Evolutionary conservation across 1,140 invertebrate species (phyloP), one percentile per base, ranked within the genome.

Genomic region (Hydropsyche tenuis): DNA sequence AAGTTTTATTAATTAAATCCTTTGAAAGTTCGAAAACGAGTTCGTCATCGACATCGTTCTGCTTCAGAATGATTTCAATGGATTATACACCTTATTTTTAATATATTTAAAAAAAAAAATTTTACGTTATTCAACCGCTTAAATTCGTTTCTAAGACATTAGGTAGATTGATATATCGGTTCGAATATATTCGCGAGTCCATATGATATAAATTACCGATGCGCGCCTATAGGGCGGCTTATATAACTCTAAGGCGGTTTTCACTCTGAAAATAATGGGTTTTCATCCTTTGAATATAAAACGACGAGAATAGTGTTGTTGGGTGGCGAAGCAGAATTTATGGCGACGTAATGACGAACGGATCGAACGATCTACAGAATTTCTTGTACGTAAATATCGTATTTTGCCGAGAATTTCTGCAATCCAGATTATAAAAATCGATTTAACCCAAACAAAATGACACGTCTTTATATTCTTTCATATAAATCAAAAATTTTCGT

Each of bases 281-380:
- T 70, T 70, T 70, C 68, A 70, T 70, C 68, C 68, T 70, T 70
- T 70, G 68, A 70, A 70, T 70, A 70, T 70, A 70, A 70, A 70
- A 70, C 68, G 68, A 70, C 68, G 68, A 70, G 68, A 70, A 70
- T 70, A 70, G 68, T 70, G 68, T 70, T 70, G 68, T 70, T 70
- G 68, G 68, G 48, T 70, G 68, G 46, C 68, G 68, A 56, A 70
- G 68, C 68, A 70, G 48, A 70, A 70, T 70, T 70, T 70, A 70
- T 70, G 46, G 68, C 68, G 68, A 70, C 68, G 37, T 70, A 70
- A 70, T 70, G 68, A 70, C 68, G 68, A 70, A 56, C 68, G n/a
- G 68, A 70, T 27, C 25, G 63, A 25, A 22, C 9, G 27, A 43
- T n/a, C 23, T 20, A 62, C 12, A 22, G 23, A 62, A 22, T 62